Base-by-base conservation (phyloP, 2,113 vertebrate genomes). In the Eclectus roratus region DNA sequence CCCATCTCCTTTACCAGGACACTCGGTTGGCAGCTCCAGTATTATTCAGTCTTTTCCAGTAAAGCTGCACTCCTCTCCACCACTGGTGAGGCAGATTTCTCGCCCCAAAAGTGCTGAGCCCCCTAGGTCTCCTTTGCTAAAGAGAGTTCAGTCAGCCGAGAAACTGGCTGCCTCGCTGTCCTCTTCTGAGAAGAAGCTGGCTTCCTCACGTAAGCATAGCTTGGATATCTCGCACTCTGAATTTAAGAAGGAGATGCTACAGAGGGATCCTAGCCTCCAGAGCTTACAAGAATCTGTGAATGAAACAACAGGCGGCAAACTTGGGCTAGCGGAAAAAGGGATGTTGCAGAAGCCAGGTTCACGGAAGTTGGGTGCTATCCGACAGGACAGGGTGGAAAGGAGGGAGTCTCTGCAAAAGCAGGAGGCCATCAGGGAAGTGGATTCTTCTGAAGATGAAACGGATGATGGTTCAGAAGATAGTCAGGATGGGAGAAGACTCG, bases 381-480 rank as follows among this genome's bases (percentile, higher is more conserved):
- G 99, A 13, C 99, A 99, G 93, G 99, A 99, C 97, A 93, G 99
- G 7, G 99, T 98, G 27, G 99, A 99, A 93, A 98, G 99, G 52
- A 97, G 99, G 23, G 99, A 99, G 88, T 99, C 99, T 3, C 97
- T 99, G 53, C 99, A 99, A 96, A 99, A 99, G 88, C 99, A 99
- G 50, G 99, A 99, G 94, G 99, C 99, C 93, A 99, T 99, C 94
- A 98, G 98, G 20, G 99, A 99, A 97, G 99, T 99, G 17, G 99
- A 99, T 91, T 99, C 99, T 13, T 99, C 99, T 0, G 99, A 99
- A 97, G 99, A 99, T 95, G 99, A 99, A 97, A 98, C 98, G 0
- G 99, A 99, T 28, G 99, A 99, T 72, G 99, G 99, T 43, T 99
- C 99, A 0, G 99, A 99, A 96, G 98, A 99, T 63, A 99, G 98